Conservation (phyloP, 2,888 invertebrate species). For the Dione juno region DNA sequence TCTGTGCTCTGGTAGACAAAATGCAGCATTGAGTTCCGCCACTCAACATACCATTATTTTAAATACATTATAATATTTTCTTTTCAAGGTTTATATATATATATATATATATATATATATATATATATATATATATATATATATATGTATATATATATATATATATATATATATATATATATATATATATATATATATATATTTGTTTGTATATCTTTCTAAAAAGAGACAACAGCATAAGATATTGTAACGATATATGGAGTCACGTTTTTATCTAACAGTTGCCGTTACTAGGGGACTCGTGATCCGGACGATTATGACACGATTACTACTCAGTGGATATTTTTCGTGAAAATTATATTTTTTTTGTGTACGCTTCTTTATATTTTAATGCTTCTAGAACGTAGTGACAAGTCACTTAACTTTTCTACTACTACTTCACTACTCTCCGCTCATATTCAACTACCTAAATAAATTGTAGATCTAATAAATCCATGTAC, state of each 20-base stretch:
- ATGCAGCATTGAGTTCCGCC: neutral
- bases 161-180: no score
- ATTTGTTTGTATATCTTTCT: neutral
- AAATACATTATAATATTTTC: no score
- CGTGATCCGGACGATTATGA: constrained; percentile 34
- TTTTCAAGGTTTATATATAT: no score
- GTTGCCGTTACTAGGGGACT: constrained; percentile 32
- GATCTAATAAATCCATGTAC: no score
- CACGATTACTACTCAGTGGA: neutral
- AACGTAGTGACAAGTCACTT: neutral
- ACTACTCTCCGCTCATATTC: neutral
- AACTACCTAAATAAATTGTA: no score
- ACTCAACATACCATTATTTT: neutral
- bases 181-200: neutral
- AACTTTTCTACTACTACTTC: no score
- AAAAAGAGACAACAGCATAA: constrained; percentile 4
- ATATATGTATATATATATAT: no score
- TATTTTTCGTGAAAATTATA: constrained; percentile 11
- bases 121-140: no score
- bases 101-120: no score
- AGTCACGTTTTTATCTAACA: constrained; percentile 44
- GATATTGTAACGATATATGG: constrained; percentile 32
- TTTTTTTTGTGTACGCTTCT: neutral
- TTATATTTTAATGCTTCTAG: neutral
- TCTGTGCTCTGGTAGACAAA: neutral